phyloP scores from a whole-genome alignment of 2,113 vertebrate species.

The Sebastes schlegelii region DNA sequence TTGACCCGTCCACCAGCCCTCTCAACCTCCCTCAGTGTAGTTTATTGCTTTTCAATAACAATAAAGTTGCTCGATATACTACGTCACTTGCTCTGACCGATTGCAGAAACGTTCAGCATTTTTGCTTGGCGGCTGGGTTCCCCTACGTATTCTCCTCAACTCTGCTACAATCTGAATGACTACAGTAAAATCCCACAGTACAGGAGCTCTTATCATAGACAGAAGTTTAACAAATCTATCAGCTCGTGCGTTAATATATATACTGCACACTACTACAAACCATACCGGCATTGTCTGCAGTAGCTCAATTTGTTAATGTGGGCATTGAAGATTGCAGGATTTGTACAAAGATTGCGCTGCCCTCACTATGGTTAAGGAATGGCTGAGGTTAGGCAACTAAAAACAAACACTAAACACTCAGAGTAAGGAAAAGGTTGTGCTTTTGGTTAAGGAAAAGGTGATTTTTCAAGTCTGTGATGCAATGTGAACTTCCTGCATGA shows the following conservation, averaged over 20 bases:
- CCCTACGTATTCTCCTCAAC: background rate
- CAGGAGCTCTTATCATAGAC: background rate
- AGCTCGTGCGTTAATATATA: background rate
- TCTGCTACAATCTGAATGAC: background rate
- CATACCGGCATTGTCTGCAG: background rate
- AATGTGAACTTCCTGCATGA: background rate
- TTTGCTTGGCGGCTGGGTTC: too few relatives aligned
- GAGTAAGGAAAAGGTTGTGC: background rate
- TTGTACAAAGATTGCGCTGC: background rate
- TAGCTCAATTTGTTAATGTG: background rate
- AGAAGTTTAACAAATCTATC: background rate
- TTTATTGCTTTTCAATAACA: too few relatives aligned
- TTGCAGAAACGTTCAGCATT: background rate
- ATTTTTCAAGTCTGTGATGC: background rate
- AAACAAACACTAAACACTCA: background rate
- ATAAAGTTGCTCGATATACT: background rate
- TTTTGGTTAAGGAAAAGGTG: background rate
- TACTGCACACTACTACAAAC: background rate
- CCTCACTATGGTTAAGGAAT: background rate
- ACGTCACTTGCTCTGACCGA: background rate
- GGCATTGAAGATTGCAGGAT: background rate
- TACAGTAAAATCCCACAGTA: background rate
- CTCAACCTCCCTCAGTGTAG: too few relatives aligned
- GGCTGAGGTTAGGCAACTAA: background rate
- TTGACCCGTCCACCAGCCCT: too few relatives aligned